Evolutionary conservation across 1,140 invertebrate species (phyloP).

Genomic region (Drosophila burlai): DNA sequence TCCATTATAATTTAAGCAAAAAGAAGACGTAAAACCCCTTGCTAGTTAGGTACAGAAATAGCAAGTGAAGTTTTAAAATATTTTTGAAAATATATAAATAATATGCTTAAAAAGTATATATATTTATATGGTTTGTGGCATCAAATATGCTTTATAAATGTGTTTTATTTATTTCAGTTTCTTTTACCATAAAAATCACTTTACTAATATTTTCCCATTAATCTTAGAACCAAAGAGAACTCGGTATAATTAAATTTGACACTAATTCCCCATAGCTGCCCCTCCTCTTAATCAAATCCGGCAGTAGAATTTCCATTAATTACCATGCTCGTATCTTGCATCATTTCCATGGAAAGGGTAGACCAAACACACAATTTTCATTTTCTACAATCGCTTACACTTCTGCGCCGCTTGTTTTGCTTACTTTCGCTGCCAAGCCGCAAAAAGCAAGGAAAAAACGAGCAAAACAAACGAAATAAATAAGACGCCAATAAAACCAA

Average conservation of each 20-base stretch:
- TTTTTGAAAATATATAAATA: not conserved
- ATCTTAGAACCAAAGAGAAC: not conserved
- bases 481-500: constrained; percentile 36
- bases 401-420: constrained; percentile 9
- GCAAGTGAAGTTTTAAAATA: not conserved
- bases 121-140: no score
- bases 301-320: constrained; percentile 23
- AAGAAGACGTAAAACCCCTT: not conserved
- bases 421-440: constrained; percentile 26
- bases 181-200: not conserved
- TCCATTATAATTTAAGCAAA: not conserved
- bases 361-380: constrained; percentile 18
- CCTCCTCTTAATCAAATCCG: not conserved
- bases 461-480: constrained; percentile 46
- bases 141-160: not conserved
- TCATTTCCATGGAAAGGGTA: constrained; percentile 40
- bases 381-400: constrained; percentile 26
- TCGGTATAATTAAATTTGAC: not conserved
- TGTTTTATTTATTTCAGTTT: not conserved
- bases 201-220: not conserved
- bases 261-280: not conserved
- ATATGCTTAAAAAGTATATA: not conserved
- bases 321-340: constrained; percentile 15
- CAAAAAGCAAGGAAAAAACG: constrained; percentile 3
- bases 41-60: not conserved